These are phyloP conservation scores for Drosophila borealis DNA, from an alignment of 2,888 invertebrate species.

Conservation along the genomic window DNA sequence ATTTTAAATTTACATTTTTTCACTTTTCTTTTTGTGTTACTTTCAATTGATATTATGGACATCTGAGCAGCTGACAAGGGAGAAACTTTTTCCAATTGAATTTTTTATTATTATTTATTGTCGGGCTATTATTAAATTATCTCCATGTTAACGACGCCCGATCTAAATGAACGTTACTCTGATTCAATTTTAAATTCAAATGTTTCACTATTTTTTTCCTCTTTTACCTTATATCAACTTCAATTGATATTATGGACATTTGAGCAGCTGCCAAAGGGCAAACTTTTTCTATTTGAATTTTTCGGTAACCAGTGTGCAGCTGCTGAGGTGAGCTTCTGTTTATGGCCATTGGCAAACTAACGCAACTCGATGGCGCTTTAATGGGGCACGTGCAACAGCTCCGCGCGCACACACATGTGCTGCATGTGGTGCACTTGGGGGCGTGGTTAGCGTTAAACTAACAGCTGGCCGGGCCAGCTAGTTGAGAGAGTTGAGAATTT, in stretches of 20 bases:
- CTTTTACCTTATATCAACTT: not conserved
- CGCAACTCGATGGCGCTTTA: constrained; percentile 61
- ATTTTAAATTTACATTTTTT: not conserved
- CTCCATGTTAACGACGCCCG: not conserved
- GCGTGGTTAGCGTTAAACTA: constrained; percentile 40
- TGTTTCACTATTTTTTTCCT: not conserved
- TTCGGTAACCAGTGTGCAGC: constrained; percentile 39
- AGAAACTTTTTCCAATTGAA: constrained; percentile 51
- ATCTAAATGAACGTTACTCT: not conserved
- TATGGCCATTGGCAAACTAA: constrained; percentile 67
- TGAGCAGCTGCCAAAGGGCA: constrained; percentile 20
- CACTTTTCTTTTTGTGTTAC: not conserved
- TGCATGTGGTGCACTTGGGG: constrained; percentile 14
- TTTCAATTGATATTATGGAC: constrained; percentile 26
- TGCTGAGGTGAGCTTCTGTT: constrained; percentile 26
- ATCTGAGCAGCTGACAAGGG: constrained; percentile 26
- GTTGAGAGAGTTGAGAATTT: constrained; percentile 50
- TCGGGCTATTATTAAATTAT: not conserved
- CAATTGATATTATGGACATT: constrained; percentile 33
- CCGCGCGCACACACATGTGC: constrained; percentile 43
- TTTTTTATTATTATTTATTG: constrained; percentile 11
- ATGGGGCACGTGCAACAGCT: constrained; percentile 65
- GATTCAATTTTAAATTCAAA: no score
- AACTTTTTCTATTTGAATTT: constrained; percentile 54
- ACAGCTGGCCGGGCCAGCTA: constrained; percentile 38